Base-by-base conservation (phyloP, 2,797 vertebrate species). In the Odontamblyopus rebecca region DNA sequence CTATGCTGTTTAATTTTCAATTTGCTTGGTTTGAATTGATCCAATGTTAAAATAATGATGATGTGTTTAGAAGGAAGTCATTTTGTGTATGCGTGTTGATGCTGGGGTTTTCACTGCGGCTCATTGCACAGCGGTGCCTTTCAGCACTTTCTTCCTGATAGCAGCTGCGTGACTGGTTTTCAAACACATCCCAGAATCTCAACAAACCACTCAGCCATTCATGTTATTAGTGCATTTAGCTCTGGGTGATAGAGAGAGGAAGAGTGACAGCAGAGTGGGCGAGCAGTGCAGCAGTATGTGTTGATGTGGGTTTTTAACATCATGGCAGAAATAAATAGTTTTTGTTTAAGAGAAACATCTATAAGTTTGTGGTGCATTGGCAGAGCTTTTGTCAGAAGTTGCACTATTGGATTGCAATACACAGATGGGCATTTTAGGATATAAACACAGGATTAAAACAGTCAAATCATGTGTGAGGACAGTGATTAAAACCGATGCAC, bases 61-160 rank as follows among this genome's bases (percentile, higher is more conserved):
- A 56, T 69, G 35, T 61, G 61, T 69, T 74, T 38, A 51, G 27
- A 50, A 38, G 48, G 30, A 72, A 73, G 59, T 51, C 29, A 71
- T 53, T 63, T 26, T 65, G 53, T 50, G 51, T 32, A 53, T 23
- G 23, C 23, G 23, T 23, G 60, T 74, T 61, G 68, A 41, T 82
- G 71, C 82, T 80, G 82, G 66, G 72, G 74, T 84, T 79, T 81
- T 12, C 57, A 27, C 61, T 75, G 44, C 67, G 61, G 57, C 60
- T 68, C 9, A 11, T 70, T 76, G 67, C 70, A 75, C 71, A 76
- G 67, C 1, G 56, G 32, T 75, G 78, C 68, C 69, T 82, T 82
- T 79, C 67, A 85, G 72, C 70, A 79, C 62, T 73, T 72, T 79
- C 67, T 78, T 70, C 74, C 71, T 82, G 69, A 82, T 67, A 76